Conservation (phyloP, 2,888 invertebrate genomes). For the Ariolimax columbianus region DNA sequence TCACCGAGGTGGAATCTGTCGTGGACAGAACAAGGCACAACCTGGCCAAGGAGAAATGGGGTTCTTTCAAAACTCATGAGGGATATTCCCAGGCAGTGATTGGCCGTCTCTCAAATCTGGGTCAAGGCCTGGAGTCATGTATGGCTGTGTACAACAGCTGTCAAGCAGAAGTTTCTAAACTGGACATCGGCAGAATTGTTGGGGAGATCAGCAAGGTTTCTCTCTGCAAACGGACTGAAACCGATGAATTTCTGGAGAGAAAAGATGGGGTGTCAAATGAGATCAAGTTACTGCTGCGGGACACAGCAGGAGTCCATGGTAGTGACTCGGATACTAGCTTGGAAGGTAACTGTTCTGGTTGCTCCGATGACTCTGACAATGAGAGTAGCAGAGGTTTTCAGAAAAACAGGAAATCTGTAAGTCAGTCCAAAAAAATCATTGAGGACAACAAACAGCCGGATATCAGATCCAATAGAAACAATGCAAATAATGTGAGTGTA, state of each 20-base stretch:
- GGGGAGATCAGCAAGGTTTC: slow-evolving; percentile 36
- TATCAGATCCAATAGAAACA: slow-evolving; percentile 27
- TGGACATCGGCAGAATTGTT: slow-evolving; percentile 7
- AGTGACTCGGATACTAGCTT: slow-evolving; percentile 22
- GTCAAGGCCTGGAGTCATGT: background rate
- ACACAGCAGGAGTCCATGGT: background rate
- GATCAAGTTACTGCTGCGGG: slow-evolving; percentile 10
- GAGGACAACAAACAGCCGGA: background rate
- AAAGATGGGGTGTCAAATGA: background rate
- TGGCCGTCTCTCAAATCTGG: slow-evolving; percentile 21
- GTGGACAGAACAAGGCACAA: slow-evolving; percentile 2
- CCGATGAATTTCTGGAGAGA: background rate
- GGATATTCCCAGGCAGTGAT: background rate
- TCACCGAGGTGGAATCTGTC: slow-evolving; percentile 12
- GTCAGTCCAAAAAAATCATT: background rate
- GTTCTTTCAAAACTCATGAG: background rate
- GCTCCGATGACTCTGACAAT: slow-evolving; percentile 19
- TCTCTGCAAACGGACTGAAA: background rate
- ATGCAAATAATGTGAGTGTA: background rate
- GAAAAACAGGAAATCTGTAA: background rate
- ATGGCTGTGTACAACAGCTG: background rate
- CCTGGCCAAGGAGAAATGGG: background rate
- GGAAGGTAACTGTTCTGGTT: slow-evolving; percentile 32
- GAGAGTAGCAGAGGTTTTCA: background rate
- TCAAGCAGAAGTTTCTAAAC: slow-evolving; percentile 23